Conservation (phyloP, 1,140 invertebrate species). For the Linepithema humile region DNA sequence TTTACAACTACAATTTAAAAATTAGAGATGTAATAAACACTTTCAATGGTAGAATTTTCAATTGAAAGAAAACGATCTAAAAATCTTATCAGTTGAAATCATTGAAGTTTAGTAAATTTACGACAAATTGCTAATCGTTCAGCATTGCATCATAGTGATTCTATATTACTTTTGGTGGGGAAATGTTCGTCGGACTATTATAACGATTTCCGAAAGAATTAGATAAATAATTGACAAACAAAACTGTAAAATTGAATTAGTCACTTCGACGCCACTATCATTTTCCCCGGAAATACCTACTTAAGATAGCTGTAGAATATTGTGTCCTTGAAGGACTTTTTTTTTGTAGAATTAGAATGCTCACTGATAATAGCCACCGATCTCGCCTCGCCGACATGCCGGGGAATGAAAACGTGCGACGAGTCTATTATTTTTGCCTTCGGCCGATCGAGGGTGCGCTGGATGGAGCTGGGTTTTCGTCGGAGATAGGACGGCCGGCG, state of each 20-base stretch:
- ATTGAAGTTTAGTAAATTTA: background rate
- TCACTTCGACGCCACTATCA: background rate
- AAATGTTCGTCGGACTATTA: too few species aligned
- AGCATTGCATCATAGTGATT: too few species aligned
- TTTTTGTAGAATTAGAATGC: background rate
- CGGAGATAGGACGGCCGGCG: slow-evolving; percentile 64
- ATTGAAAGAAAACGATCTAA: background rate
- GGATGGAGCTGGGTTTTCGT: slow-evolving; percentile 64
- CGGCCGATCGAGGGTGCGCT: slow-evolving; percentile 58
- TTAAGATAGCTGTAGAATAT: slow-evolving; percentile 16
- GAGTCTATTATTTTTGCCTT: slow-evolving; percentile 80
- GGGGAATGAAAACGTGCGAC: slow-evolving; percentile 63
- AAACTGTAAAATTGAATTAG: too few species aligned
- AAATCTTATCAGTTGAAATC: background rate
- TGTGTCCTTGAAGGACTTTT: background rate
- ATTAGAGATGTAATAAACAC: too few species aligned
- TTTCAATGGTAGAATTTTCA: background rate
- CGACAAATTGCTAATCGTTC: too few species aligned
- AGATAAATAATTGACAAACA: too few species aligned
- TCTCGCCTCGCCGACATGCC: slow-evolving; percentile 5
- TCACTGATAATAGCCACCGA: slow-evolving; percentile 1
- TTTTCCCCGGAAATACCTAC: slow-evolving; percentile 2
- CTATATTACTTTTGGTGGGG: too few species aligned
- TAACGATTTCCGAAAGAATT: too few species aligned
- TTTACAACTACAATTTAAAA: too few species aligned